Evolutionary conservation across 2,113 vertebrate genomes (phyloP).

Genomic region (Hemichromis elongatus): DNA sequence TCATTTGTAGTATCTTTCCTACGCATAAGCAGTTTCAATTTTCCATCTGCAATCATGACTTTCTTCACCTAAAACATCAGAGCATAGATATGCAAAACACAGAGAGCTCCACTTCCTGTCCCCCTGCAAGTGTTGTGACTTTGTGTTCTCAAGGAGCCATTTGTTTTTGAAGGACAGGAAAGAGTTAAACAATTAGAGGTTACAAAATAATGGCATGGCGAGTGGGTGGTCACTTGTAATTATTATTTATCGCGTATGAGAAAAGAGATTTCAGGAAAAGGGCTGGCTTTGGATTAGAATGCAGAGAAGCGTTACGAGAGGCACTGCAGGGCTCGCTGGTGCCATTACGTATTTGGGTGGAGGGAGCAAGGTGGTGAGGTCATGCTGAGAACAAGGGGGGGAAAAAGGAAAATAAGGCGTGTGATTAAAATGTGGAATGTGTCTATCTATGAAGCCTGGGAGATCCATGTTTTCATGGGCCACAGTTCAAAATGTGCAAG

Average conservation of each 20-base stretch:
- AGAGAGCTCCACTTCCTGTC: conserved; percentile 21
- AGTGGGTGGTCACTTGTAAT: conserved; percentile 53
- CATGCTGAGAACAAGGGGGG: conserved; percentile 40
- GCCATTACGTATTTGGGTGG: conserved; percentile 48
- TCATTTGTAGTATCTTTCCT: neutral
- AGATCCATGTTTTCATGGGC: conserved; percentile 40
- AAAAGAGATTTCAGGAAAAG: conserved; percentile 45
- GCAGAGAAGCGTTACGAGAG: neutral
- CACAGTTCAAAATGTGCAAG: neutral
- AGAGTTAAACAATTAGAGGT: conserved; percentile 63
- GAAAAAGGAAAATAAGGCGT: conserved; percentile 23
- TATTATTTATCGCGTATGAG: conserved; percentile 55
- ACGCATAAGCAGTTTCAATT: neutral
- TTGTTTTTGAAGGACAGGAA: conserved; percentile 65
- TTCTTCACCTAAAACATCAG: neutral
- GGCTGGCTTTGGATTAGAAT: conserved; percentile 32
- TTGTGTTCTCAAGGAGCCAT: neutral
- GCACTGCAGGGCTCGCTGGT: neutral
- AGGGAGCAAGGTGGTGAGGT: conserved; percentile 55
- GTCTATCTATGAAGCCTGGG: conserved; percentile 33
- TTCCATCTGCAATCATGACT: neutral
- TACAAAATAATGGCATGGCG: conserved; percentile 40
- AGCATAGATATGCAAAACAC: neutral
- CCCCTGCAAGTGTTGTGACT: conserved; percentile 12
- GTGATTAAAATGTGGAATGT: conserved; percentile 51